Evolutionary conservation across 2,888 invertebrate species (phyloP), one percentile per base, ranked within the genome.

Genomic region (Brenthis daphne): DNA sequence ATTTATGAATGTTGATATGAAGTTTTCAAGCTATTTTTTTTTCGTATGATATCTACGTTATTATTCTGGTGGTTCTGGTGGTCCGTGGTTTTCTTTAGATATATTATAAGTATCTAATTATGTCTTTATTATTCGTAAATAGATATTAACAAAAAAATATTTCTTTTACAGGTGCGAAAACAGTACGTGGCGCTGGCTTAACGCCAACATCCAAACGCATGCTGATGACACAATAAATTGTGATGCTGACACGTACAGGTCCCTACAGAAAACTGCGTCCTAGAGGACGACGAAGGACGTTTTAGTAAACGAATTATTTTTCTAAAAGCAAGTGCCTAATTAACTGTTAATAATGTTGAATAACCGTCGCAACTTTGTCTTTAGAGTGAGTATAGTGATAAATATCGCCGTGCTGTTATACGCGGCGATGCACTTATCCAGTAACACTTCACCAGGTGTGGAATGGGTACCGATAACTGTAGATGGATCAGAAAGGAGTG

Each of bases 341-440:
- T 74, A 76, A 75, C 79, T 79, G 14, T 63, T 63, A 81, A 87
- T 79, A 77, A 92, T 92, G 90, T 80, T 91, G 86, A 86, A 84
- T 74, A 91, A 89, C 77, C 88, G 89, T 73, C 94, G 96, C 76
- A 96, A 96, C 88, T 94, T 96, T 93, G 92, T 96, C 87, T 94
- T 96, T 84, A 94, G 95, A 79, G 94, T 96, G 85, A 96, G 96
- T 88, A 95, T 96, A 80, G 94, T 96, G 71, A 94, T 96, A 77
- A 96, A 96, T 84, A 93, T 96, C 74, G 95, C 95, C 76, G 95
- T 96, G 67, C 87, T 96, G 69, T 86, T 96, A 73, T 96, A 96
- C 86, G 95, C 95, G 75, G 95, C 96, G 79, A 94, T 95, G 83
- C 95, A 96, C 80, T 85, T 89, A 69, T 89, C 93, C 24, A 87